Evolutionary conservation across 1,140 invertebrate species (phyloP).

Genomic region (Drosophila santomea): DNA sequence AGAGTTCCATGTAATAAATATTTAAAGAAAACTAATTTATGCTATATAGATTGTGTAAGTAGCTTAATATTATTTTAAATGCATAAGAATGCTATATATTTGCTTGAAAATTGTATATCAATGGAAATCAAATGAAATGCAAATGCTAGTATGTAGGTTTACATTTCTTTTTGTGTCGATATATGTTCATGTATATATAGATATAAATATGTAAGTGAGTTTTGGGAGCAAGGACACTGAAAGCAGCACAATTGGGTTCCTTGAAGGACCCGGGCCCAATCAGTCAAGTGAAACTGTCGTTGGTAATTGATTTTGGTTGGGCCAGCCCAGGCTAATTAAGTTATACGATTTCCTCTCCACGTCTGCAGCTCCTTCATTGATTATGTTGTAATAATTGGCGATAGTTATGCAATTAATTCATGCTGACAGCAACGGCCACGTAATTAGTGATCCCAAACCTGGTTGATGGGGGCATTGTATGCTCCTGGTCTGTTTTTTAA

Average conservation of each 20-base stretch:
- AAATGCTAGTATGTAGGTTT: no score
- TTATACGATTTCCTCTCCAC: slow-evolving; percentile 69
- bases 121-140: no score
- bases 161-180: neutral
- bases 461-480: slow-evolving; percentile 40
- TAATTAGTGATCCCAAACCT: slow-evolving; percentile 4
- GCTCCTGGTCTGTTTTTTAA: neutral
- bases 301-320: slow-evolving; percentile 67
- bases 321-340: slow-evolving; percentile 55
- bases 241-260: slow-evolving; percentile 24
- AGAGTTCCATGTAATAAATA: no score
- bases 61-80: no score
- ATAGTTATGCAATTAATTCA: slow-evolving; percentile 55
- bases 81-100: no score
- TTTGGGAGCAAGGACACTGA: slow-evolving; percentile 41
- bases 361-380: slow-evolving; percentile 13
- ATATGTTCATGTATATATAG: neutral
- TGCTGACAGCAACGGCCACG: slow-evolving; percentile 4
- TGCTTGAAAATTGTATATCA: no score
- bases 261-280: slow-evolving; percentile 28
- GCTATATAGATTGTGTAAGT: no score
- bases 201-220: neutral
- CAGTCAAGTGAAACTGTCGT: slow-evolving; percentile 45
- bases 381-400: slow-evolving; percentile 47
- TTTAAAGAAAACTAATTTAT: no score